Base-by-base conservation (phyloP, 2,113 vertebrate genomes). In the Xyrauchen texanus region DNA sequence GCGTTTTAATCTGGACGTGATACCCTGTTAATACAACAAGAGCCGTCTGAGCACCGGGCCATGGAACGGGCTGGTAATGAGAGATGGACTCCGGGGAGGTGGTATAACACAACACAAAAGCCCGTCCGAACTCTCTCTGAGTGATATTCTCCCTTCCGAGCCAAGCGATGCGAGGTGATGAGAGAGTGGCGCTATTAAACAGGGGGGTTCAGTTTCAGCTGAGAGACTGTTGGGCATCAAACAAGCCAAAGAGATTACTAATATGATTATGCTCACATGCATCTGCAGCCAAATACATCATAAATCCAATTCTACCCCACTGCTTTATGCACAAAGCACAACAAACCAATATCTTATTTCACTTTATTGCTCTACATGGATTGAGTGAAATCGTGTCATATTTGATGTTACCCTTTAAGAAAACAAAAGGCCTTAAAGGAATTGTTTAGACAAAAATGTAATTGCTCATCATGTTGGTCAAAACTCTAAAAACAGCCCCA, bases 221-320 rank as follows among this genome's bases (percentile, higher is more conserved):
- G 81, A 86, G 83, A 91, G 90, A 90, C 88, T 88, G 88, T 90
- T 90, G 87, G 91, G 86, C 90, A 91, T 92, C 87, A 91, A 93
- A 90, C 89, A 91, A 89, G 89, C 85, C 88, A 86, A 86, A 91
- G 87, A 91, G 91, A 91, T 91, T 21, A 58, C 84, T 89, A 93
- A 93, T 90, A 85, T 60, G 88, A 91, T 93, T 91, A 85, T 86
- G 83, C 76, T 81, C 91, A 89, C 90, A 92, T 82, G 87, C 87
- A 88, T 85, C 65, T 55, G 72, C 82, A 86, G 88, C 88, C 88
- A 91, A 91, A 93, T 91, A 88, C 91, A 91, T 89, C 90, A 87
- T 84, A 91, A 93, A 93, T 92, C 86, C 82, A 87, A 93, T 93
- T 92, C 76, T 80, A 85, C 87, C 87, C 91, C 88, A 90, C 76